Evolutionary conservation across 2,113 vertebrate species (phyloP).

Genomic region (Gymnogyps californianus): DNA sequence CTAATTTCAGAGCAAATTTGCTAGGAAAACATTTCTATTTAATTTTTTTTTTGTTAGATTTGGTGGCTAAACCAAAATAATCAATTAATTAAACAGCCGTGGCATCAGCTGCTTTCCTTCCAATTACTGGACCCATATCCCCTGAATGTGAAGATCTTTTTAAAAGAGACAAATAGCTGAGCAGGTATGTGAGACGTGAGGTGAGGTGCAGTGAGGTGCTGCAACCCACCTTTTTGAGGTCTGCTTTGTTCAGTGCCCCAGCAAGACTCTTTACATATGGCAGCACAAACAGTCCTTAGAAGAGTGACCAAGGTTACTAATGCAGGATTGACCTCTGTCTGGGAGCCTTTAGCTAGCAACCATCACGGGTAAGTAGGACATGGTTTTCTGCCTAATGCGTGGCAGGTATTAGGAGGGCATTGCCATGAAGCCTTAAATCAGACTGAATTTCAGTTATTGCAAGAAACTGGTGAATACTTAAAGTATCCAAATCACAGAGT

Average conservation of each 20-base stretch:
- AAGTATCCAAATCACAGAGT: conserved; percentile 2
- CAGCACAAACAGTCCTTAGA: neutral
- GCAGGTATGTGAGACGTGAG: neutral
- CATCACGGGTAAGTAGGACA: neutral
- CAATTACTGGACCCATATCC: neutral
- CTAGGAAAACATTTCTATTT: neutral
- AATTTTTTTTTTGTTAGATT: neutral
- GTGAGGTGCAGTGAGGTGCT: neutral
- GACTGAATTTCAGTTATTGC: neutral
- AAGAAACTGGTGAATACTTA: neutral
- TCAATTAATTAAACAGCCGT: neutral
- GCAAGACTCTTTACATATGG: neutral
- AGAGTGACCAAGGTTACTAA: neutral
- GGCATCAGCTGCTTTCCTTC: neutral
- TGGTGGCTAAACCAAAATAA: neutral
- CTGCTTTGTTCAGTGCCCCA: neutral
- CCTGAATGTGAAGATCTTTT: neutral
- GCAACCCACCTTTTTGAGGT: neutral
- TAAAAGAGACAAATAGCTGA: neutral
- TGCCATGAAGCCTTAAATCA: neutral
- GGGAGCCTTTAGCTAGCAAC: neutral
- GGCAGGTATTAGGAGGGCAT: neutral
- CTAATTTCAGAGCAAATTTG: neutral
- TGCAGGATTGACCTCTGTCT: neutral
- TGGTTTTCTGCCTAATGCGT: neutral